These are phyloP conservation scores for Chunga burmeisteri DNA, from an alignment of 2,113 vertebrate genomes.

Conservation along the genomic window DNA sequence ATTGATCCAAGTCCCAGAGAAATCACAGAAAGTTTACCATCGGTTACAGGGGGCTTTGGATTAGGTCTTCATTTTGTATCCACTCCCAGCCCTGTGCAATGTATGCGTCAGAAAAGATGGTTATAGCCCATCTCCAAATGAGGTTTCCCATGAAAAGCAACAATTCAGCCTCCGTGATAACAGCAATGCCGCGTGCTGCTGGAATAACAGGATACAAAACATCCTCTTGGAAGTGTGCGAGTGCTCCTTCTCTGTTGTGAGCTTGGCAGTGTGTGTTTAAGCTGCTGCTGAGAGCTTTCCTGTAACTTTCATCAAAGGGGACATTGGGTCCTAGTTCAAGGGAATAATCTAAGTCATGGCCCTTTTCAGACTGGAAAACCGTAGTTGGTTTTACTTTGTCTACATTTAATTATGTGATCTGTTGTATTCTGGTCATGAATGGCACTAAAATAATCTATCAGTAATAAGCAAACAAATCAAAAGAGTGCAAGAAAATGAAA, in stretches of 20 bases:
- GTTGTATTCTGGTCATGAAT: slow-evolving; percentile 20
- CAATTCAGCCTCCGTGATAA: neutral
- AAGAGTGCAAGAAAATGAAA: neutral
- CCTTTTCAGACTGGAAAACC: slow-evolving; percentile 29
- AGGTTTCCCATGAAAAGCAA: neutral
- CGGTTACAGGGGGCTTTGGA: neutral
- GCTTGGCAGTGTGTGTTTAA: neutral
- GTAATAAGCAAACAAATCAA: neutral
- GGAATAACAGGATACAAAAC: slow-evolving; percentile 12
- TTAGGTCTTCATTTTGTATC: neutral
- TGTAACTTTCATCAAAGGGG: slow-evolving; percentile 60
- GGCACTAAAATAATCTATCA: neutral
- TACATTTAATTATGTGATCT: neutral
- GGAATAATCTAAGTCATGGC: slow-evolving; percentile 40
- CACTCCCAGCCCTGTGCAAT: neutral
- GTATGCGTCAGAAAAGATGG: neutral
- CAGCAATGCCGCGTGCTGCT: neutral
- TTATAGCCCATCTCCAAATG: neutral
- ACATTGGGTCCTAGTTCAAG: slow-evolving; percentile 61
- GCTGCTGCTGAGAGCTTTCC: slow-evolving; percentile 65
- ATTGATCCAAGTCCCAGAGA: neutral
- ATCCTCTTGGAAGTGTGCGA: neutral
- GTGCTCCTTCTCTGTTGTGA: neutral
- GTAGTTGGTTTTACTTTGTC: neutral
- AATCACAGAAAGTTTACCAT: neutral